Base-by-base conservation (phyloP, 2,797 vertebrate species). In the Podargus strigoides region DNA sequence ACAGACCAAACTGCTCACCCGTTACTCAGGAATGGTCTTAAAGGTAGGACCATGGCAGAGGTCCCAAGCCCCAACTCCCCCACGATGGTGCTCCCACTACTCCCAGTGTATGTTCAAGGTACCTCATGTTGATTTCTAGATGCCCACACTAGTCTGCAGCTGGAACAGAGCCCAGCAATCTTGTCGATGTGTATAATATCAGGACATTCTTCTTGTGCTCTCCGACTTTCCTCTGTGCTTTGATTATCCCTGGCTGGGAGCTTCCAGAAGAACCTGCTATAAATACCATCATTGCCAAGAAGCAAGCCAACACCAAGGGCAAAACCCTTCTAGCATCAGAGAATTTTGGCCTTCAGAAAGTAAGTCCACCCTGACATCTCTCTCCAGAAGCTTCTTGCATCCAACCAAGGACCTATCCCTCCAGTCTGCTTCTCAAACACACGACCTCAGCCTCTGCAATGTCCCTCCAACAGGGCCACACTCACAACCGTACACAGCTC, bases 251-350 rank as follows among this genome's bases (percentile, higher is more conserved):
- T 62, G 24, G 22, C 39, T 73, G 55, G 59, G 81, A 73, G 23
- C 59, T 90, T 75, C 59, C 84, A 94, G 89, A 82, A 91, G 89
- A 94, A 59, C 8, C 34, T 89, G 53, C 82, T 90, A 68, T 62
- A 83, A 85, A 47, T 58, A 62, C 39, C 36, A 34, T 27, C 26
- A 21, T 2, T 81, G 42, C 63, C 44, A 84, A 70, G 60, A 34
- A 90, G 72, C 44, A 74, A 85, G 49, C 32, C 75, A 85, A 46
- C 22, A 7, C 42, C 49, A 62, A 58, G 23, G 73, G 59, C 49
- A 92, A 28, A 12, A n/a, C 19, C 22, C 32, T 55, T 46, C 46
- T 5, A 37, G 14, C 14, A 28, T 12, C 28, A 59, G 64, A 76
- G 60, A 85, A 46, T 21, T 52, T 37, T 5, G 2, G 10, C n/a